A percentile compares a stretch with the other conserved stretches of the same genome.
Evolutionary conservation across 2,888 invertebrate genomes (phyloP).

Genomic region (Drosophila merina): DNA sequence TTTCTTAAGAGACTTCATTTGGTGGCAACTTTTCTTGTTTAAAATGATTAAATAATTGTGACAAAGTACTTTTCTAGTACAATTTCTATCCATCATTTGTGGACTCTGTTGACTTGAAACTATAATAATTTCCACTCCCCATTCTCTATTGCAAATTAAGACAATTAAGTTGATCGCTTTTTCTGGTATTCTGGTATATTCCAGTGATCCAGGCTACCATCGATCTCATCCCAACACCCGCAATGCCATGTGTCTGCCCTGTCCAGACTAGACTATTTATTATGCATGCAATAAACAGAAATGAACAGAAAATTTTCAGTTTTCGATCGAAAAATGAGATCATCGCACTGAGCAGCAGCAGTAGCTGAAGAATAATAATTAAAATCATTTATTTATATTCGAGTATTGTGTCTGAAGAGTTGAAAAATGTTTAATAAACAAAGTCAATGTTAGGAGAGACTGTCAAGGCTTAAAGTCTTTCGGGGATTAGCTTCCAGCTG

Average conservation of each 20-base stretch:
- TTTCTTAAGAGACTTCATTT: too few species aligned
- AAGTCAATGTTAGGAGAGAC: slow-evolving; percentile 3
- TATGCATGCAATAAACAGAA: slow-evolving; percentile 70
- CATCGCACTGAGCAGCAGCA: slow-evolving; percentile 43
- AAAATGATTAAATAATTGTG: too few species aligned
- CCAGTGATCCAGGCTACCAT: slow-evolving; percentile 20
- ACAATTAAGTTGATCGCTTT: slow-evolving; percentile 39
- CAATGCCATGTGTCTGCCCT: slow-evolving; percentile 26
- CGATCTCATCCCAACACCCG: slow-evolving; percentile 3
- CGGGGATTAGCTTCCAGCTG: slow-evolving; percentile 53
- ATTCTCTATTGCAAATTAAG: slow-evolving; percentile 27
- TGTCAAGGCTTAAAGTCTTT: slow-evolving; percentile 48
- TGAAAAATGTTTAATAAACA: slow-evolving; percentile 38
- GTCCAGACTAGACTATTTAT: slow-evolving; percentile 60
- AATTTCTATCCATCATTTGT: slow-evolving; percentile 19
- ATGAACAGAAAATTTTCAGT: slow-evolving; percentile 54
- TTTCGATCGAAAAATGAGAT: slow-evolving; percentile 77
- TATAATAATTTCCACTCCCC: slow-evolving; percentile 15
- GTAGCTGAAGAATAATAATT: slow-evolving; percentile 68
- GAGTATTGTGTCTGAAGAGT: slow-evolving; percentile 22
- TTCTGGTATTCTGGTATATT: slow-evolving; percentile 16
- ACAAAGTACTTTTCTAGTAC: slow-evolving; percentile 18
- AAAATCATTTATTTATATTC: slow-evolving; percentile 69
- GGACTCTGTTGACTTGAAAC: slow-evolving; percentile 4
- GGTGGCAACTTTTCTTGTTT: too few species aligned